These are phyloP conservation scores for Papilio machaon DNA, from an alignment of 1,140 invertebrate genomes.

Conservation along the genomic window DNA sequence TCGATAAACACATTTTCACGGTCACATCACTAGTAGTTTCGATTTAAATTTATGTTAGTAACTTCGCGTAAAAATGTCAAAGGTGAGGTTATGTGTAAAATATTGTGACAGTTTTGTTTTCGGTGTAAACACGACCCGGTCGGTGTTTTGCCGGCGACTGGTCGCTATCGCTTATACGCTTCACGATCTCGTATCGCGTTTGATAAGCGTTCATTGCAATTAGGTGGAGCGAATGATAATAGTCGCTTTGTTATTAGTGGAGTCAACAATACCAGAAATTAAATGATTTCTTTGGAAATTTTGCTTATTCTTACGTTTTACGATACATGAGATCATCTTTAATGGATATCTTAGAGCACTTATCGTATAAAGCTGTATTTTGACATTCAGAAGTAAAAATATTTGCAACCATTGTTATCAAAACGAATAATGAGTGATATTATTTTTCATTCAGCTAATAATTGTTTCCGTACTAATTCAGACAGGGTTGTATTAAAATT, in stretches of 20 bases:
- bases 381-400: no score
- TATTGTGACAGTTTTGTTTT: constrained; percentile 13
- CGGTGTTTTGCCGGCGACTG: constrained; percentile 57
- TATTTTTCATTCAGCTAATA: no score
- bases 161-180: constrained; percentile 55
- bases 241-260: constrained; percentile 30
- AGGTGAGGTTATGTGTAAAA: not conserved
- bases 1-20: constrained; percentile 49
- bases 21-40: constrained; percentile 58
- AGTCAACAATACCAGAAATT: constrained; percentile 5
- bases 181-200: constrained; percentile 56
- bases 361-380: not conserved
- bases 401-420: no score
- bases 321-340: not conserved
- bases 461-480: not conserved
- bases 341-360: not conserved
- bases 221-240: constrained; percentile 69
- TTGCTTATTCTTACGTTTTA: not conserved
- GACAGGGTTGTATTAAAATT: not conserved
- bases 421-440: no score
- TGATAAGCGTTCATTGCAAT: constrained; percentile 74
- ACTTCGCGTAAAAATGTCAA: not conserved
- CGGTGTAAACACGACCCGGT: constrained; percentile 31
- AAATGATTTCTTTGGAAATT: constrained; percentile 3
- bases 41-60: constrained; percentile 11